phyloP scores from a whole-genome alignment of 1,140 invertebrate genomes.

The Babylonia areolata region DNA sequence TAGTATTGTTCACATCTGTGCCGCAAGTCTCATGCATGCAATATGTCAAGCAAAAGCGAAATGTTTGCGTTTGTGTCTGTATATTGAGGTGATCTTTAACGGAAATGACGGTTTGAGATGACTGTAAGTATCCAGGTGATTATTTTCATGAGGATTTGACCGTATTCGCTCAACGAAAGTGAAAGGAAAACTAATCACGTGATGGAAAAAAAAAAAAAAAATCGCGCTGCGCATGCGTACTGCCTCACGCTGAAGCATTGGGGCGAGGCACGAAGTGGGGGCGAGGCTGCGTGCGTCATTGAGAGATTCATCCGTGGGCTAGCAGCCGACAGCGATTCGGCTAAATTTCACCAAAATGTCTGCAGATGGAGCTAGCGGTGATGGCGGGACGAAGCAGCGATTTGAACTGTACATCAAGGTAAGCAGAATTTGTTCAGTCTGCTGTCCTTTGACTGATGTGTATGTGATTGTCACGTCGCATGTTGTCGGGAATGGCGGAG shows the following conservation, averaged over 20 bases:
- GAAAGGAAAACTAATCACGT: slow-evolving; percentile 22
- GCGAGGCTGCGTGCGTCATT: slow-evolving; percentile 36
- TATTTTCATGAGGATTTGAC: too few relatives aligned
- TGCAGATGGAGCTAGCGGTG: slow-evolving; percentile 38
- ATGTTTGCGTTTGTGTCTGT: too few relatives aligned
- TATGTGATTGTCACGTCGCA: background rate
- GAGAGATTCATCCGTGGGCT: background rate
- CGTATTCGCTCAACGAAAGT: too few relatives aligned
- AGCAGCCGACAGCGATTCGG: slow-evolving; percentile 38
- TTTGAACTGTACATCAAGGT: slow-evolving; percentile 65
- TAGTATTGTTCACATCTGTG: too few relatives aligned
- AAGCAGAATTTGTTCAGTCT: slow-evolving; percentile 27
- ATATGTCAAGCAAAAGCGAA: too few relatives aligned
- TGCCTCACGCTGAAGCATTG: background rate
- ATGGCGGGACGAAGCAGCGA: slow-evolving; percentile 45
- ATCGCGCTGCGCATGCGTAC: slow-evolving; percentile 36
- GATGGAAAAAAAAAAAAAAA: background rate
- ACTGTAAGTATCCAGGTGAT: too few relatives aligned
- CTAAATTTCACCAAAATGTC: slow-evolving; percentile 42
- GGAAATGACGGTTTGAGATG: too few relatives aligned
- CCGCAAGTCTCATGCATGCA: too few relatives aligned
- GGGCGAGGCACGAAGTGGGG: slow-evolving; percentile 40
- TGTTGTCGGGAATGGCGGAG: background rate
- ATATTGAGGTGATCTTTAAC: too few relatives aligned
- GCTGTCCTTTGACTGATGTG: background rate